Conservation (phyloP, 1,140 invertebrate genomes). For the Adoxophyes honmai region DNA sequence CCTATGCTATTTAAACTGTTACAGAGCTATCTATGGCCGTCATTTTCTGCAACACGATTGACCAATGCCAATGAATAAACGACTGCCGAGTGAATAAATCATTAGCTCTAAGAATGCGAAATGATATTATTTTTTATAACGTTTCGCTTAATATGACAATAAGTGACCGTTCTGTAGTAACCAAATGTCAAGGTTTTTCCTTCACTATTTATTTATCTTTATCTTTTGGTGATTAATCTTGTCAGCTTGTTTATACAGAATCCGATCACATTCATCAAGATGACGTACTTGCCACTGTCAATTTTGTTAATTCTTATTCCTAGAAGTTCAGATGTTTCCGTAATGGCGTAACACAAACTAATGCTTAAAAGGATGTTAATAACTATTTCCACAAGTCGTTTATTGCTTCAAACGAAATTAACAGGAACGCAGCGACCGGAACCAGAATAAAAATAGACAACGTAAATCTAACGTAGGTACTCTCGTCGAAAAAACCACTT, state of each 20-base stretch:
- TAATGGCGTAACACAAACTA: no score
- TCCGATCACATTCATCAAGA: no score
- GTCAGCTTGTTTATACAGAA: neutral
- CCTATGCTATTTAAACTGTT: no score
- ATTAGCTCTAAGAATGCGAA: no score
- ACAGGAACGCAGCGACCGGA: neutral
- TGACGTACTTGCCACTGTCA: no score
- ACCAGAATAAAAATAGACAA: neutral
- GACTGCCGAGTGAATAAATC: no score
- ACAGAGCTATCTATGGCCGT: no score
- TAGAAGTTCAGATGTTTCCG: no score
- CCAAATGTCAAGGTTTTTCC: neutral
- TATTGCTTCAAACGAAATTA: neutral
- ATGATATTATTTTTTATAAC: no score
- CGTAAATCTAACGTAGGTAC: neutral
- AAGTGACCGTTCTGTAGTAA: neutral
- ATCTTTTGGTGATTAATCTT: neutral
- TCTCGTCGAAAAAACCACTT: neutral
- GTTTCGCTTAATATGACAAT: neutral
- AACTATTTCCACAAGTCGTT: constrained; percentile 6
- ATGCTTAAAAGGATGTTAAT: neutral
- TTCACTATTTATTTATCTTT: neutral
- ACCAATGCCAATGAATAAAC: no score
- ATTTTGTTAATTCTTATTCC: no score
- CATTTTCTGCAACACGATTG: no score